These are phyloP conservation scores for Crenuchus spilurus DNA, from an alignment of 2,797 vertebrate genomes.

Conservation along the genomic window DNA sequence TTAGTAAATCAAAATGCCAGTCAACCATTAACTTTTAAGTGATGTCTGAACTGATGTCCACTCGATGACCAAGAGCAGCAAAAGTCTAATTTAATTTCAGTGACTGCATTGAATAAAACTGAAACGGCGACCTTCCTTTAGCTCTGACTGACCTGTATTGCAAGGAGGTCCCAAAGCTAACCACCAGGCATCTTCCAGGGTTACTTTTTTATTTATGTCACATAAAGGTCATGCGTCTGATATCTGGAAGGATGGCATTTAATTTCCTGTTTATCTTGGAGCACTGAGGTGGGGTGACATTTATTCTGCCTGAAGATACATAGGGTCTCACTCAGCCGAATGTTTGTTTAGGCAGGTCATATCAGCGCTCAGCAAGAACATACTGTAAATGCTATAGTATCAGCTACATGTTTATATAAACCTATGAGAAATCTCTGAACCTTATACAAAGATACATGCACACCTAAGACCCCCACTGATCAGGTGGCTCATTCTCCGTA, in stretches of 20 bases:
- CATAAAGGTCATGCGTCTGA: constrained; percentile 50
- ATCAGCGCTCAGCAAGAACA: not conserved
- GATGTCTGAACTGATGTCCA: too few species aligned
- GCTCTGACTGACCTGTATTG: not conserved
- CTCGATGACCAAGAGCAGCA: not conserved
- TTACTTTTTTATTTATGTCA: constrained; percentile 36
- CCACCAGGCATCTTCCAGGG: constrained; percentile 10
- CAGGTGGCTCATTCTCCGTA: too few species aligned
- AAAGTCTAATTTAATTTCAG: not conserved
- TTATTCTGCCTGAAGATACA: constrained; percentile 31
- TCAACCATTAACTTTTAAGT: too few species aligned
- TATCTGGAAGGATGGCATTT: constrained; percentile 50
- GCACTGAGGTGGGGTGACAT: constrained; percentile 47
- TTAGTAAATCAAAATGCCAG: too few species aligned
- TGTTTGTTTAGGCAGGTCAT: constrained; percentile 8
- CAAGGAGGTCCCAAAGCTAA: not conserved
- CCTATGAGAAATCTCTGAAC: too few species aligned
- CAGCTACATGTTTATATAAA: too few species aligned
- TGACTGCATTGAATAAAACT: not conserved
- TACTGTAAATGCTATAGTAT: not conserved
- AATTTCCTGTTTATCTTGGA: constrained; percentile 48
- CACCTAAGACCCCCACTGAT: too few species aligned
- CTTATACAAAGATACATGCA: too few species aligned
- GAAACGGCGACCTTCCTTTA: not conserved
- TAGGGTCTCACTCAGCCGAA: constrained; percentile 10